Evolutionary conservation across 2,888 invertebrate species (phyloP), one percentile per base, ranked within the genome.

Genomic region (Griposia aprilina): DNA sequence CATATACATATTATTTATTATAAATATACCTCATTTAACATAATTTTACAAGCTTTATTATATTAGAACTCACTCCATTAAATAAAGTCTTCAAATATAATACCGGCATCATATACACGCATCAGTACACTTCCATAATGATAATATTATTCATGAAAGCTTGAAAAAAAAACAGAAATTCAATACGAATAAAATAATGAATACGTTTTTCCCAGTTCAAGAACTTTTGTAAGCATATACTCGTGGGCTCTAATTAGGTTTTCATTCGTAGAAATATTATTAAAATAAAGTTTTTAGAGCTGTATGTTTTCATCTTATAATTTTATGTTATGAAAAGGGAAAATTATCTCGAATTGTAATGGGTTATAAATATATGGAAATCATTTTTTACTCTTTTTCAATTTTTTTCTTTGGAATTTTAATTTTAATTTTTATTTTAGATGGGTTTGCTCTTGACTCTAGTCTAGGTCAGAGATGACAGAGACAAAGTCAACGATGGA

Each of bases 181-280:
- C 50, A 57, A 50, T 57, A 63, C 17, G 45, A 62, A 20, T 68
- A 20, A 72, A 68, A 72, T 65, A 79, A 50, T 81, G 50, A 59
- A 60, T 26, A 67, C 36, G 20, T 69, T 83, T 50, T 69, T 45
- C 63, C n/a, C 57, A 26, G 15, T 50, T 70, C 36, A 17, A 55
- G 45, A 45, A 60, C 20, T 55, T 67, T 78, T 63, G 6, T 11
- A 36, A 15, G 30, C 52, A 20, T 66, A n/a, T 26, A 57, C 67
- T 59, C 50, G 36, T 63, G 68, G 26, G n/a, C 26, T 48, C 17
- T 78, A 81, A 83, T 83, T 83, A 30, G 10, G 78, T 69, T 72
- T 78, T 63, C 48, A 63, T 72, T 68, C 52, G 20, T n/a, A n/a
- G 30, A 63, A 83, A 81, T 45, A 30, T 57, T 50, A 50, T 78